A percentile compares a stretch with the other conserved stretches of the same genome.
Evolutionary conservation across 2,888 invertebrate species (phyloP).

Genomic region (Empis livida): DNA sequence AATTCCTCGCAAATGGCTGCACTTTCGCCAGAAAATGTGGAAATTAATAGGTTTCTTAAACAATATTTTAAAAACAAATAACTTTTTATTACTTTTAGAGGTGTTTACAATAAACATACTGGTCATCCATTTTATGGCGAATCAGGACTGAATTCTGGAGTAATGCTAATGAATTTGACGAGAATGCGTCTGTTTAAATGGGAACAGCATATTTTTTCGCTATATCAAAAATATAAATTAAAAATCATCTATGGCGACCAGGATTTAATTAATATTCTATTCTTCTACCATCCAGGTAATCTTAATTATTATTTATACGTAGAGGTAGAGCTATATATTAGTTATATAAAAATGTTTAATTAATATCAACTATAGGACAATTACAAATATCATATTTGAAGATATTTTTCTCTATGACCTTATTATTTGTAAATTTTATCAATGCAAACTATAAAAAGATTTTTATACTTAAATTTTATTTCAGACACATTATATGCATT

Average conservation of each 20-base stretch:
- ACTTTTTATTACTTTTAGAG: not conserved
- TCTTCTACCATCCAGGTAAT: constrained; percentile 62
- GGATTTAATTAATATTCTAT: constrained; percentile 80
- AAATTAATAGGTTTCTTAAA: constrained; percentile 45
- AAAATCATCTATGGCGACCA: constrained; percentile 97
- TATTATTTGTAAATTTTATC: too few relatives aligned
- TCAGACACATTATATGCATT: constrained; percentile 63
- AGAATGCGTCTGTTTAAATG: constrained; percentile 77
- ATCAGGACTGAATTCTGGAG: constrained; percentile 83
- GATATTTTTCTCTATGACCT: too few relatives aligned
- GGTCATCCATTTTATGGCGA: constrained; percentile 84
- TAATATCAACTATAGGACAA: too few relatives aligned
- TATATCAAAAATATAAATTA: constrained; percentile 70
- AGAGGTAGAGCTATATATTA: too few relatives aligned
- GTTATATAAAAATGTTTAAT: too few relatives aligned
- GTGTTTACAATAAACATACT: constrained; percentile 88
- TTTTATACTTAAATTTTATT: constrained; percentile 33
- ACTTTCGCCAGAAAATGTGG: constrained; percentile 79
- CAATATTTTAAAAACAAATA: not conserved
- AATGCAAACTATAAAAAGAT: not conserved
- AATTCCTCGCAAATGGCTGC: constrained; percentile 79
- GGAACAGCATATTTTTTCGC: constrained; percentile 70
- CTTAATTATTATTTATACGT: not conserved
- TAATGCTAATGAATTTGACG: constrained; percentile 95
- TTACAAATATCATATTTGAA: too few relatives aligned